Percentiles rank a stretch among this genome's conserved stretches.
Conservation (phyloP, 1,140 invertebrate genomes). For the Stratiolaelaps scimitus region DNA sequence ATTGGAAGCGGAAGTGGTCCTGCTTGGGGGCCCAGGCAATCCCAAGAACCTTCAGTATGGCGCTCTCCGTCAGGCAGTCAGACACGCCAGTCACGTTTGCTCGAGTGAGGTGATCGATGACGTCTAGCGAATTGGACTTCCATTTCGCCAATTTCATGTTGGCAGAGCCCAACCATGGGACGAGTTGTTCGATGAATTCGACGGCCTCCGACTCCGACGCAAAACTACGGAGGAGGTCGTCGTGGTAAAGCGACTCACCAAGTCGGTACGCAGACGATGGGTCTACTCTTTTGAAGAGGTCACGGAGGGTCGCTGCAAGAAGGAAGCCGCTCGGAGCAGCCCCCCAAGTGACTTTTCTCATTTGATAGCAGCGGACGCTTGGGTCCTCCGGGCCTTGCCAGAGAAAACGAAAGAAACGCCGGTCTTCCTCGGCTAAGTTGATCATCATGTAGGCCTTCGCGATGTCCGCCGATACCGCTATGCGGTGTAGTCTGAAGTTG, state of each 20-base stretch:
- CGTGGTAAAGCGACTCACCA: slow-evolving; percentile 1
- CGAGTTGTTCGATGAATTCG: background rate
- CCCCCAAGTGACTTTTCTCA: slow-evolving; percentile 5
- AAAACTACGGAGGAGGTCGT: slow-evolving; percentile 1
- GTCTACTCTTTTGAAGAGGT: background rate
- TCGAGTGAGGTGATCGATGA: too few species aligned
- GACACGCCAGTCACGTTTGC: background rate
- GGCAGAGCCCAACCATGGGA: background rate
- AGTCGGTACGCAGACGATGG: background rate
- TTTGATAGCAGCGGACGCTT: slow-evolving; percentile 2
- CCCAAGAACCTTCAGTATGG: background rate
- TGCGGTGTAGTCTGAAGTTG: slow-evolving; percentile 29
- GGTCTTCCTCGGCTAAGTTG: slow-evolving; percentile 15
- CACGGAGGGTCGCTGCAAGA: background rate
- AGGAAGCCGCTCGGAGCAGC: too few species aligned
- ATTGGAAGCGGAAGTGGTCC: too few species aligned
- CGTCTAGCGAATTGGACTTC: too few species aligned
- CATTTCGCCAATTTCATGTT: too few species aligned
- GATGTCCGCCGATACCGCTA: slow-evolving; percentile 32
- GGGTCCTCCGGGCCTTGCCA: slow-evolving; percentile 1
- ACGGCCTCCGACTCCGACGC: background rate
- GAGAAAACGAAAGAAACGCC: slow-evolving; percentile 8
- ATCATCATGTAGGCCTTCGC: slow-evolving; percentile 33
- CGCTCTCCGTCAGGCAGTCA: background rate
- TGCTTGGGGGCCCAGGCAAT: too few species aligned